Conservation (phyloP, 2,888 invertebrate species). For the Drosophila mayaguana region DNA sequence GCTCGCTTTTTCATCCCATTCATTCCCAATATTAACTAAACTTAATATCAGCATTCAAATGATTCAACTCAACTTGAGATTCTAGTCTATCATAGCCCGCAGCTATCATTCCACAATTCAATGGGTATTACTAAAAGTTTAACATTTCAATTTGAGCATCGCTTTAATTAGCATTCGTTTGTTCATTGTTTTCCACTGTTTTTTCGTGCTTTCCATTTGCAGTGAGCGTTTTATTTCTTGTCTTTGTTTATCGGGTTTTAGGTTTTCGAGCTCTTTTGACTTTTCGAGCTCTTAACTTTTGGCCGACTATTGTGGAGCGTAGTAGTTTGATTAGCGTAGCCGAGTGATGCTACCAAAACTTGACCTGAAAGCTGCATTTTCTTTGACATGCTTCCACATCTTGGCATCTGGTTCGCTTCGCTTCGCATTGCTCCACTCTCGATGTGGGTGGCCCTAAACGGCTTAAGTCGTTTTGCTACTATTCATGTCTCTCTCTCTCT, state of each 20-base stretch:
- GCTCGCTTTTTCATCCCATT: neutral
- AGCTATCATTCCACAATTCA: neutral
- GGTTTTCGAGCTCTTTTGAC: constrained; percentile 26
- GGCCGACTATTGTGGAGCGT: constrained; percentile 37
- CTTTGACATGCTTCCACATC: constrained; percentile 44
- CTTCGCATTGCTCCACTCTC: constrained; percentile 30
- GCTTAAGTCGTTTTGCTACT: constrained; percentile 72
- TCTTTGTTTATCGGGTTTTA: constrained; percentile 31
- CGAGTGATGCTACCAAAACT: constrained; percentile 60
- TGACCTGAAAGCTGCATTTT: constrained; percentile 63
- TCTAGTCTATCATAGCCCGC: neutral
- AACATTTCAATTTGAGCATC: constrained; percentile 77
- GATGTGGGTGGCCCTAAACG: constrained; percentile 77
- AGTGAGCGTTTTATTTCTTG: constrained; percentile 73
- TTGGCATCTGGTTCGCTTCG: constrained; percentile 2
- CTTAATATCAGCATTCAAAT: neutral
- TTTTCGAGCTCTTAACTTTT: constrained; percentile 40
- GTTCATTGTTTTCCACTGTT: constrained; percentile 66
- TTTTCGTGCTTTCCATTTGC: constrained; percentile 73
- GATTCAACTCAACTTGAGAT: neutral
- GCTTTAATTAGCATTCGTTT: constrained; percentile 76
- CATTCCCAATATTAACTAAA: neutral
- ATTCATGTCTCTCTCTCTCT: constrained; percentile 32
- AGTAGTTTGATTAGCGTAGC: constrained; percentile 72
- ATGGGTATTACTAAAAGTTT: constrained; percentile 55